Conservation (phyloP, 2,113 vertebrate species). For the Haemorhous mexicanus region DNA sequence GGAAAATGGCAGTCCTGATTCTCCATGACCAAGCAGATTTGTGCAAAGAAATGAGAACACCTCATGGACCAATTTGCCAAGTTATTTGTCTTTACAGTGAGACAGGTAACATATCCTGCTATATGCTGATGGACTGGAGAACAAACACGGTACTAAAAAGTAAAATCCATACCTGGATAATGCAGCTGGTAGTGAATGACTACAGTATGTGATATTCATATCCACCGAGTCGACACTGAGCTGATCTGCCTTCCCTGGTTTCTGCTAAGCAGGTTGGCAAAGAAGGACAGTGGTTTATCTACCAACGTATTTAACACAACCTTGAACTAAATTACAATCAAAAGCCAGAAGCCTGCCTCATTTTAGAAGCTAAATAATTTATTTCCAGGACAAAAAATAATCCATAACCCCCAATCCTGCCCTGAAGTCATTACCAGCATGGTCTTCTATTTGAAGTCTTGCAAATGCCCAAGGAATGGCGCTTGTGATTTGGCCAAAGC, state of each 20-base stretch:
- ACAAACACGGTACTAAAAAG: neutral
- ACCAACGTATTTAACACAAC: conserved; percentile 36
- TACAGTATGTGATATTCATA: neutral
- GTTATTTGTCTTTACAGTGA: neutral
- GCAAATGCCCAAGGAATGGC: conserved; percentile 48
- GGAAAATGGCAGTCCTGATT: neutral
- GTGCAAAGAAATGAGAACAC: neutral
- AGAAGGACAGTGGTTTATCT: conserved; percentile 24
- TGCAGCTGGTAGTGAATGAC: neutral
- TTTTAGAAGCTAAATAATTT: conserved; percentile 61
- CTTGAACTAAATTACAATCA: conserved; percentile 59
- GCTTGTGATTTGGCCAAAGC: conserved; percentile 60
- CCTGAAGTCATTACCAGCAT: conserved; percentile 71
- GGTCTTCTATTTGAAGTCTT: conserved; percentile 69
- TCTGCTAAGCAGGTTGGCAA: neutral
- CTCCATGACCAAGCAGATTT: neutral
- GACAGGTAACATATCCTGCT: neutral
- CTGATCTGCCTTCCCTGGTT: neutral
- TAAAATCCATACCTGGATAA: neutral
- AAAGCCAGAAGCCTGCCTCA: conserved; percentile 31
- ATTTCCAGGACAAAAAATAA: conserved; percentile 31
- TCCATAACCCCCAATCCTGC: conserved; percentile 32
- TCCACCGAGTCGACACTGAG: neutral
- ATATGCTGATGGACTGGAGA: neutral
- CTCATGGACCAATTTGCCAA: neutral